Conservation (phyloP, 1,140 invertebrate species). For the Delia radicum region DNA sequence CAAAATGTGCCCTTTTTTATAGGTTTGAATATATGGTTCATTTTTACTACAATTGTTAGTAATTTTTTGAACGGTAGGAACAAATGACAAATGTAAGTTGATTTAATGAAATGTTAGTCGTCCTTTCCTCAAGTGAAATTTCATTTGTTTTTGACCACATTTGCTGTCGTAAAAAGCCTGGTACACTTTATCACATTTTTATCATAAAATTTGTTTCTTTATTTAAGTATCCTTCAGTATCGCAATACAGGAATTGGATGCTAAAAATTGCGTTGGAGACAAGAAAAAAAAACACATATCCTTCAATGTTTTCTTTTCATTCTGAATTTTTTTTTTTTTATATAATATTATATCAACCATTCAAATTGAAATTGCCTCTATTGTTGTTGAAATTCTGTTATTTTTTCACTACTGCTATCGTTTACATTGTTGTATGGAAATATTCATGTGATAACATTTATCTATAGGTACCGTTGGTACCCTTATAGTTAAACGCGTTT, state of each 20-base stretch:
- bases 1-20: too few relatives aligned
- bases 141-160: too few relatives aligned
- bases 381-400: neutral
- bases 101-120: neutral
- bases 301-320: neutral
- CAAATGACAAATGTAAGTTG: neutral
- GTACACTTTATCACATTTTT: too few relatives aligned
- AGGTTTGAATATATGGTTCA: too few relatives aligned
- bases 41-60: too few relatives aligned
- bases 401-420: neutral
- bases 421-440: neutral
- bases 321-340: neutral
- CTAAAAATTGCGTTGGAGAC: conserved; percentile 1
- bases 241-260: neutral
- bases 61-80: too few relatives aligned
- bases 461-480: neutral
- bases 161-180: too few relatives aligned
- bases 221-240: neutral
- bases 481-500: neutral
- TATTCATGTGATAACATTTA: neutral
- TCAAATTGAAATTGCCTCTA: conserved; percentile 4
- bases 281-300: neutral
- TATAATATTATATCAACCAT: neutral
- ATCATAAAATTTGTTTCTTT: too few relatives aligned
- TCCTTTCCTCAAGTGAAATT: neutral